phyloP scores from a whole-genome alignment of 2,113 vertebrate species.

The Leucosticte australis region DNA sequence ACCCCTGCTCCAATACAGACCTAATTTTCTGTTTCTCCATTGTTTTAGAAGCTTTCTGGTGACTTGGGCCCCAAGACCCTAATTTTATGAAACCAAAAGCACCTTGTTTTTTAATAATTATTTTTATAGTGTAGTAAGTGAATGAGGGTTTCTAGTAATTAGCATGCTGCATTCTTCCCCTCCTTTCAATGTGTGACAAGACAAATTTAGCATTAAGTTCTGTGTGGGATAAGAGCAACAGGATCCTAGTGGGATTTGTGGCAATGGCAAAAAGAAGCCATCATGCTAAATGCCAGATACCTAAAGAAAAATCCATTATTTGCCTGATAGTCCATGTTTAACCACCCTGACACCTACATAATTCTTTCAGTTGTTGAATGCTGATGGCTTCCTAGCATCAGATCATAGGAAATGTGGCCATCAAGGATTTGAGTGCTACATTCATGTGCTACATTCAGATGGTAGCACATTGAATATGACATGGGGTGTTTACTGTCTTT shows the following conservation, averaged over 20 bases:
- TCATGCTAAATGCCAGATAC: not conserved
- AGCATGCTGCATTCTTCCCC: not conserved
- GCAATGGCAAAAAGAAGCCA: not conserved
- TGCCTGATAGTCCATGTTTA: not conserved
- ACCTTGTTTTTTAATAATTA: not conserved
- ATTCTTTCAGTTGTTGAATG: fast-evolving
- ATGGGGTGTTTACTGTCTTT: not conserved
- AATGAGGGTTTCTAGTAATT: not conserved
- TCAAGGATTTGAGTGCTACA: not conserved
- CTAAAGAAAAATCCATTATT: not conserved
- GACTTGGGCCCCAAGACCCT: not conserved
- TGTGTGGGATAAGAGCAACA: not conserved
- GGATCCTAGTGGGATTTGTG: not conserved
- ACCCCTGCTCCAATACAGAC: not conserved
- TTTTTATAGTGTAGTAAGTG: not conserved
- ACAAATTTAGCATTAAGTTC: not conserved
- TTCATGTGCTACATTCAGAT: not conserved
- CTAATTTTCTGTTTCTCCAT: not conserved
- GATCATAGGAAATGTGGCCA: not conserved
- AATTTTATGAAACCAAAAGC: not conserved
- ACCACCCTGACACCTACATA: not conserved
- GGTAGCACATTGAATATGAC: fast-evolving
- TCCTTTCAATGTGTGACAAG: not conserved
- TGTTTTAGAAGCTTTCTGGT: not conserved
- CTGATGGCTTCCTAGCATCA: not conserved